Percentiles rank a stretch among this genome's conserved stretches.
These are phyloP conservation scores for Amiota mariae DNA, from an alignment of 2,888 invertebrate species.

Conservation along the genomic window DNA sequence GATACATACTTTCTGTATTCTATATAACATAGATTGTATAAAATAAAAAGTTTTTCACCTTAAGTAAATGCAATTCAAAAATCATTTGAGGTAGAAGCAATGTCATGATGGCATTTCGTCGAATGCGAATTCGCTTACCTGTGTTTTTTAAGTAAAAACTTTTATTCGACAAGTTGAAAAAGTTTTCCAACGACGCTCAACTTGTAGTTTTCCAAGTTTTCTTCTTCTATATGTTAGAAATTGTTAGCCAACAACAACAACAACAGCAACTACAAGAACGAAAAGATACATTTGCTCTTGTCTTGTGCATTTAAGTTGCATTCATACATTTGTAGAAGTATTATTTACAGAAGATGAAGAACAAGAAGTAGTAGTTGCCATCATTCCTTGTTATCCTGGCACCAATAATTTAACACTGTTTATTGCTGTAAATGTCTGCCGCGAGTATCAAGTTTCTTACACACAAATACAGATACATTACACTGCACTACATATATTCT, in stretches of 20 bases:
- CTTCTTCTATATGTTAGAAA: neutral
- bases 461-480: neutral
- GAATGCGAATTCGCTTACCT: neutral
- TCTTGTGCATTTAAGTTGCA: slow-evolving; percentile 22
- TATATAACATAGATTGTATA: neutral
- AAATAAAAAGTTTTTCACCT: too few species aligned
- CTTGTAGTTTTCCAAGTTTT: slow-evolving; percentile 2
- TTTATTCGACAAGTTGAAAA: neutral
- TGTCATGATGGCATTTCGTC: slow-evolving; percentile 1
- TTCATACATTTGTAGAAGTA: slow-evolving; percentile 2
- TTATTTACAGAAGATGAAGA: slow-evolving; percentile 17
- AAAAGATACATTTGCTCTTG: slow-evolving; percentile 10
- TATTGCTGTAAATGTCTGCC: slow-evolving; percentile 64
- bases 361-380: neutral
- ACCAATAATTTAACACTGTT: slow-evolving; percentile 65
- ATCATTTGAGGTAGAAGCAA: slow-evolving; percentile 4
- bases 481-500: too few species aligned
- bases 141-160: slow-evolving; percentile 1
- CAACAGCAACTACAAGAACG: too few species aligned
- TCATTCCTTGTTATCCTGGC: slow-evolving; percentile 38
- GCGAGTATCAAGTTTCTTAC: slow-evolving; percentile 39
- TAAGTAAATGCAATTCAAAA: slow-evolving; percentile 4
- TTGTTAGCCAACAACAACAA: neutral
- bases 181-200: neutral
- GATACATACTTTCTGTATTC: neutral